Evolutionary conservation across 2,113 vertebrate species (phyloP), one percentile per base, ranked within the genome.

Genomic region (Tragelaphus imberbis): DNA sequence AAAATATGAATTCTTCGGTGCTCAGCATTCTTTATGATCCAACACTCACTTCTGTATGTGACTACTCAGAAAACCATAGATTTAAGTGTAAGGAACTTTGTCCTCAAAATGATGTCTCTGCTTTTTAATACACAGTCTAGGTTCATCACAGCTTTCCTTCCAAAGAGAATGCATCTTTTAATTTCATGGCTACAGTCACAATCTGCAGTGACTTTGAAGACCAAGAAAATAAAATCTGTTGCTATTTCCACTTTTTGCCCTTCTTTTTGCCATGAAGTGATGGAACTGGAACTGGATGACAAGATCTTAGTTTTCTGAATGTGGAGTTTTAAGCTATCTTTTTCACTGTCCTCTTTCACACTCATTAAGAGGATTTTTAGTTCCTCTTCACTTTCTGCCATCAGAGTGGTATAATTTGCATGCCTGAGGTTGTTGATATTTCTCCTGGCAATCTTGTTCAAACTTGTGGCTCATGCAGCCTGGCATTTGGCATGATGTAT

Each of bases 241-340:
- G 68, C 68, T 71, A 5, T 21, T 71, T 71, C n/a, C n/a, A 40
- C 19, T 71, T 71, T 23, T 23, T 11, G 19, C n/a, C 19, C 68
- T 71, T 71, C 68, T 12, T 40, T 71, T 40, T 71, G 68, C 68
- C 19, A 3, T 23, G 68, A 71, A 40, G n/a, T 71, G 68, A 40
- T 13, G 2, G 19, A 40, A 40, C 0, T 13, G 2, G 19, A 40
- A 40, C 0, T 71, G 19, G 10, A 36, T 23, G 68, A 10, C 68
- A 71, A 71, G n/a, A 71, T 71, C 10, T 40, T 40, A 71, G 10
- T 40, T 40, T 40, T 71, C 23, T 71, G 19, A 71, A 71, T 71
- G 7, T 12, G 68, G 68, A 71, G 19, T 23, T 71, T 71, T 71
- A 71, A 71, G n/a, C n/a, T 71, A 40, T 13, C n/a, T 71, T 71